Conservation (phyloP, 2,113 vertebrate species). For the Plotosus lineatus region DNA sequence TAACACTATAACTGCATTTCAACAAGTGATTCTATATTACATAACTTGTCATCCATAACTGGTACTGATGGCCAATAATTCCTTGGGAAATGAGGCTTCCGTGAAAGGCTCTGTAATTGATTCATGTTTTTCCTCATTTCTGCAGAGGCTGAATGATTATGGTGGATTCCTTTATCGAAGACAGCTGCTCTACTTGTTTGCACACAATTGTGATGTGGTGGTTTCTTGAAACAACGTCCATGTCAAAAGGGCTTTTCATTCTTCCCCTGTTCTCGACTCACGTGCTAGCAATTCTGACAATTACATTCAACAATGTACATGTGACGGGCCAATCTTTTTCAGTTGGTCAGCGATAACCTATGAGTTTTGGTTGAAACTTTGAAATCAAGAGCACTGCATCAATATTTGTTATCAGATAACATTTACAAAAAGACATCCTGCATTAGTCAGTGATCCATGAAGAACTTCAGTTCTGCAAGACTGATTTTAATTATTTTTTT, state of each 20-base stretch:
- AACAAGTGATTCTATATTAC: background rate
- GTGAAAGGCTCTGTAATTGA: background rate
- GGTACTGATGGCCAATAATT: background rate
- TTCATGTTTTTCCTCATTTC: slow-evolving; percentile 15
- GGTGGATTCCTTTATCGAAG: slow-evolving; percentile 38
- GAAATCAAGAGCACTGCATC: background rate
- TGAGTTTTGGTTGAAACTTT: background rate
- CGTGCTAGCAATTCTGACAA: slow-evolving; percentile 52
- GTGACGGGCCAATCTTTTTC: slow-evolving; percentile 20
- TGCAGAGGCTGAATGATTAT: background rate
- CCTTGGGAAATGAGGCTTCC: background rate
- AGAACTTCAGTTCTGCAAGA: slow-evolving; percentile 50
- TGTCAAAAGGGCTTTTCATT: slow-evolving; percentile 44
- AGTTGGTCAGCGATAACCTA: background rate
- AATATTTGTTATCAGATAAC: slow-evolving; percentile 10
- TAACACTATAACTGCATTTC: background rate
- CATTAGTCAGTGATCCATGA: slow-evolving; percentile 36
- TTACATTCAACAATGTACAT: background rate
- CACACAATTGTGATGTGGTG: slow-evolving; percentile 43
- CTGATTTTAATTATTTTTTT: background rate
- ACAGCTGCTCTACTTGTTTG: slow-evolving; percentile 54
- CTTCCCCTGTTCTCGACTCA: slow-evolving; percentile 40
- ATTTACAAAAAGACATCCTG: slow-evolving; percentile 18
- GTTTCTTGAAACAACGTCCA: slow-evolving; percentile 49
- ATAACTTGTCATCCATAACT: background rate